Conservation (phyloP, 2,797 vertebrate genomes). For the Ambastaia sidthimunki region DNA sequence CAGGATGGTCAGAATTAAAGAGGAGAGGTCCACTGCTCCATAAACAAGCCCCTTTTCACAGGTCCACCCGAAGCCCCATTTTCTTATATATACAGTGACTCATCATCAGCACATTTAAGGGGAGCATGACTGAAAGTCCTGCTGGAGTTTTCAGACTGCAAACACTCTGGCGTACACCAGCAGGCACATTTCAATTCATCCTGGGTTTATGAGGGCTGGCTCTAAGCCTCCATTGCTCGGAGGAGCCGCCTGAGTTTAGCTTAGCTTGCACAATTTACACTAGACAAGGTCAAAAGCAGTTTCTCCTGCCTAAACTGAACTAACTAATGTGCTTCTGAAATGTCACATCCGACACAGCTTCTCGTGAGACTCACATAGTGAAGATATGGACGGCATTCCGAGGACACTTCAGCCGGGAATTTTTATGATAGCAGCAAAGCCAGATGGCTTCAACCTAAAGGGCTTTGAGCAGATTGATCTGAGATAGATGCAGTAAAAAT, state of each 20-base stretch:
- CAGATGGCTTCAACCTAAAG: conserved; percentile 72
- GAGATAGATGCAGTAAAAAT: conserved; percentile 82
- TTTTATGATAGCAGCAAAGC: conserved; percentile 60
- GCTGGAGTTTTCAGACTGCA: conserved; percentile 33
- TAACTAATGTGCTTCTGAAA: conserved; percentile 48
- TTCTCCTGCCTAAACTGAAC: conserved; percentile 29
- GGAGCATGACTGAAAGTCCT: conserved; percentile 48
- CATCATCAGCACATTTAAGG: conserved; percentile 51
- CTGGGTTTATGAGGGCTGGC: conserved; percentile 31
- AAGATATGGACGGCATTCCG: conserved; percentile 68
- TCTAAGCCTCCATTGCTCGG: conserved; percentile 21
- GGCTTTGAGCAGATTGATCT: conserved; percentile 77
- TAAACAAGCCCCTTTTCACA: conserved; percentile 25
- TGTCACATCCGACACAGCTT: conserved; percentile 27
- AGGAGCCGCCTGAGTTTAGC: conserved; percentile 25
- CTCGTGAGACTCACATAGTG: neutral
- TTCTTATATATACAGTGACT: conserved; percentile 49
- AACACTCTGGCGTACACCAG: conserved; percentile 37
- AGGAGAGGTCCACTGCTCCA: conserved; percentile 10
- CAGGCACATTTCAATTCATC: conserved; percentile 53
- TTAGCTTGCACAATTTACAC: conserved; percentile 37
- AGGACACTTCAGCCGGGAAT: conserved; percentile 49
- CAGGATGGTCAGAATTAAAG: conserved; percentile 6
- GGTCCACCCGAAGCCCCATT: conserved; percentile 14
- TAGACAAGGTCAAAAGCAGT: conserved; percentile 53